phyloP scores from a whole-genome alignment of 2,888 invertebrate species.

The Drosophila prolongata region DNA sequence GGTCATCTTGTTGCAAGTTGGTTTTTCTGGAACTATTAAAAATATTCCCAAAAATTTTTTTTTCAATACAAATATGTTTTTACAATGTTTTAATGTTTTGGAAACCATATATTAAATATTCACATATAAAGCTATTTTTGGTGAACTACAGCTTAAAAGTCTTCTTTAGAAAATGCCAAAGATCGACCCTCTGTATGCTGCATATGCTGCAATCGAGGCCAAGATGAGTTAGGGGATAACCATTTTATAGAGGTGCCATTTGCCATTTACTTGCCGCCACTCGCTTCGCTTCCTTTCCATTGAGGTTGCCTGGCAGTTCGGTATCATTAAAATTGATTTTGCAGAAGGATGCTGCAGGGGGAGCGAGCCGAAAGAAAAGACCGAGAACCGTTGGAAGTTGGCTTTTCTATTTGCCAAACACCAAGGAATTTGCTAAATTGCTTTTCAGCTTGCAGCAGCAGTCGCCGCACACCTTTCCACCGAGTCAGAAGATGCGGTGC shows the following conservation, averaged over 20 bases:
- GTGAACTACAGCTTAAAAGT: background rate
- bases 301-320: conserved; percentile 16
- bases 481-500: conserved; percentile 5
- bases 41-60: no score
- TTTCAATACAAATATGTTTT: no score
- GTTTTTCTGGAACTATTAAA: no score
- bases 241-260: conserved; percentile 65
- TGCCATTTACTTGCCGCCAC: conserved; percentile 56
- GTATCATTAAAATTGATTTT: conserved; percentile 79
- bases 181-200: conserved; percentile 17
- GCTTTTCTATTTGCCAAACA: conserved; percentile 73
- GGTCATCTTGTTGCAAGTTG: no score
- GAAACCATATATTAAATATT: no score
- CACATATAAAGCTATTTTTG: background rate
- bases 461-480: conserved; percentile 34
- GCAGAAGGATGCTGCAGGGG: conserved; percentile 28
- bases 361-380: background rate
- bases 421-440: conserved; percentile 79
- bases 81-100: no score
- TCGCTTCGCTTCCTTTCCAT: conserved; percentile 37
- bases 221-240: conserved; percentile 10
- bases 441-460: conserved; percentile 64
- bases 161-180: background rate
- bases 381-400: conserved; percentile 52
- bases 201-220: conserved; percentile 51